Evolutionary conservation across 1,140 invertebrate species (phyloP), one percentile per base, ranked within the genome.

Genomic region (Trachymyrmex cornetzi): DNA sequence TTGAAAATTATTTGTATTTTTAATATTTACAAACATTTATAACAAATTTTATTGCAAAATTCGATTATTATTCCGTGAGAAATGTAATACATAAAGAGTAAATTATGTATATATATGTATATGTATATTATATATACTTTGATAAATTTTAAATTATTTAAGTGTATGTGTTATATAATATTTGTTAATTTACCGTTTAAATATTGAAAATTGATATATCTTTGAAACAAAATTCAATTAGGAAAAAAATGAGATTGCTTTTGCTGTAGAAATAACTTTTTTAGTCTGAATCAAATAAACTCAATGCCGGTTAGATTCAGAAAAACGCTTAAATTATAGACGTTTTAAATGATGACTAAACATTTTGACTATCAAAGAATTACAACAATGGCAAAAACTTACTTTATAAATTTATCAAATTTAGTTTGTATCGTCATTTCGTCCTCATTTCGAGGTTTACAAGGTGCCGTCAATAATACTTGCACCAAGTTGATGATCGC

Each of bases 341-440:
- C 11, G 6, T 30, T 53, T 53, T 0, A 72, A 72, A 2, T 30
- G 22, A 69, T 16, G 22, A 44, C 14, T 11, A 30, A 67, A 67
- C 19, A 12, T 9, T 38, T n/a, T 38, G 9, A 0, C n/a, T 53
- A 53, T 3, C 16, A 72, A 72, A 72, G 9, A 55, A 72, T n/a
- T n/a, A 9, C 19, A 30, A n/a, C 19, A n/a, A 22, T 30, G 12
- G 12, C 9, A 72, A n/a, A 59, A 5, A 14, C 57, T 14, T 12
- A 86, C 84, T 34, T 79, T 50, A 86, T 86, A 67, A 86, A 86
- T 3, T 53, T 14, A 27, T 86, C 50, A 44, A 86, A 86, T 77
- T 66, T 64, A 9, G 12, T 44, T 64, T 77, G 74, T 64, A 86
- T 86, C 1, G 5, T 19, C 1, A 48, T 14, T 55, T 86, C 84